Evolutionary conservation across 1,140 invertebrate species (phyloP), one percentile per base, ranked within the genome.

Genomic region (Aphis craccivora): DNA sequence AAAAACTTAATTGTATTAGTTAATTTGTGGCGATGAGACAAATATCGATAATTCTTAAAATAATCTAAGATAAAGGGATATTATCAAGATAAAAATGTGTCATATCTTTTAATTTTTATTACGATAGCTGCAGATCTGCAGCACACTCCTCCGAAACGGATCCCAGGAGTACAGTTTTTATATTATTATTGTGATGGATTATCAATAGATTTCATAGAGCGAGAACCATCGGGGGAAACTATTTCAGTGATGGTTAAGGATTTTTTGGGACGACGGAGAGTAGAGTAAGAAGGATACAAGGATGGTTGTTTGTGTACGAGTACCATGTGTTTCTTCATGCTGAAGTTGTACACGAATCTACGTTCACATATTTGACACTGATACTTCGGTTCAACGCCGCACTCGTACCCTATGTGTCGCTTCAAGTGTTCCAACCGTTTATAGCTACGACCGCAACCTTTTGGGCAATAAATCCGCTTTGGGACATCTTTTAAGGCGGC

Each of bases 381-480:
- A 67, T 67, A 93, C 60, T 81, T 53, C 14, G 53, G 51, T 30
- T 91, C 90, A 7, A 94, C 51, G 6, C 94, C 94, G 40, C 94
- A 94, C 48, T 94, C 94, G 89, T 93, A 87, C 18, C 22, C 89
- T 30, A 94, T 90, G 86, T 94, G 94, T 2, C 94, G 92, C 37
- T 94, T 88, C n/a, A 94, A 51, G 43, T 94, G 91, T 67, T 91
- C 92, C 30, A 91, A 83, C 9, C 94, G 90, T 83, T 94, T 94
- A 91, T 94, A 95, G 23, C 37, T 93, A 55, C 94, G 94, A 76
- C 94, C 93, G 91, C 96, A 96, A 0, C 22, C 6, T 0, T 94
- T 91, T 1, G 93, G 90, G 30, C 93, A 94, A 9, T 22, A 1
- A 0, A 86, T 43, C 2, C 67, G 60, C 37, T 14, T 11, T 35